These are phyloP conservation scores for Lytechinus variegatus DNA, from an alignment of 35 echinoderm and acorn worm genomes.

Conservation along the genomic window DNA sequence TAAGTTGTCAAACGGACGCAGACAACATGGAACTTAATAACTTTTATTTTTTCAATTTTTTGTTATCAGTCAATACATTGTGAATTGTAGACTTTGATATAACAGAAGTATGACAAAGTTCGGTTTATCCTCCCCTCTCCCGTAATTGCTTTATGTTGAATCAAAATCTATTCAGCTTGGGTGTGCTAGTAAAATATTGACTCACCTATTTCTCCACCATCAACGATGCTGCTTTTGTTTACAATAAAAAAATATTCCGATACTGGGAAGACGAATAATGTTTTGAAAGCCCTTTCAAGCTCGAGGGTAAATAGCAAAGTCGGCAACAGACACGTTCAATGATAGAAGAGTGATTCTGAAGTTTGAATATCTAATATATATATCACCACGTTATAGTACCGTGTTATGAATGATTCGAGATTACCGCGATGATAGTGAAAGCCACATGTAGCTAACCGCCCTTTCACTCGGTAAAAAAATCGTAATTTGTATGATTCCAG, in stretches of 20 bases:
- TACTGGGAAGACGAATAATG: not conserved
- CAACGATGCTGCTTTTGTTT: not conserved
- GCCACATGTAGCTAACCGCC: no score
- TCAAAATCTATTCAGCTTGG: no score
- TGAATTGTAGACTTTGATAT: not conserved
- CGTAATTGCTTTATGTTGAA: not conserved
- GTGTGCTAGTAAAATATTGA: not conserved
- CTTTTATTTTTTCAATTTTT: no score
- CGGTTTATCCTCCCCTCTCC: not conserved
- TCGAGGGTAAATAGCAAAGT: not conserved
- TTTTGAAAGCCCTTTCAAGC: not conserved
- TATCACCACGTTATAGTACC: no score
- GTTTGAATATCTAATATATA: not conserved
- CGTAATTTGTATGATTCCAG: no score
- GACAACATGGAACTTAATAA: no score
- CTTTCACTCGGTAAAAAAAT: no score
- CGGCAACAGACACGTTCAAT: not conserved
- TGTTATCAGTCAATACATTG: not conserved
- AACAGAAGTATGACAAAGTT: not conserved
- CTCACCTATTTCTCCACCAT: not conserved
- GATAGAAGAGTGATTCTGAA: not conserved
- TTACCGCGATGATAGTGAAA: no score
- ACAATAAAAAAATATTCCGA: not conserved
- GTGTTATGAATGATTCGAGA: no score
- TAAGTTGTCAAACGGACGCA: no score